Percentiles rank a stretch among this genome's conserved stretches.
These are phyloP conservation scores for Argyra leucocephala DNA, from an alignment of 2,888 invertebrate species.

Conservation along the genomic window DNA sequence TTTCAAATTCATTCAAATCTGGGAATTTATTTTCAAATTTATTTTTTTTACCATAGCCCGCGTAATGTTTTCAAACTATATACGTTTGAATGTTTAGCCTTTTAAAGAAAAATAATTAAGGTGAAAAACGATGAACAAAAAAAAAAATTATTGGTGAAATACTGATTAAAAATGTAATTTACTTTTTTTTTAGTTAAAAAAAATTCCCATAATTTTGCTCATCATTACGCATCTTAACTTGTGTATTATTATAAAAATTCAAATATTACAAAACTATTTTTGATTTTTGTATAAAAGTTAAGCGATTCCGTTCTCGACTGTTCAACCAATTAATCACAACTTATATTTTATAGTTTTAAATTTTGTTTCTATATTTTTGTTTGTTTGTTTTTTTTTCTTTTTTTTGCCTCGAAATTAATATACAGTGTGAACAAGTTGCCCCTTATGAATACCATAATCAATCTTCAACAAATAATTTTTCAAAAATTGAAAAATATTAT, in stretches of 20 bases:
- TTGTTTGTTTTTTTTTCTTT: not conserved
- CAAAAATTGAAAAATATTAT: not conserved
- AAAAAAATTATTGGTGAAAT: not conserved
- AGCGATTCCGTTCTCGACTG: not conserved
- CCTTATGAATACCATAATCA: not conserved
- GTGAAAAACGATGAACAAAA: no score
- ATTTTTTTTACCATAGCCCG: not conserved
- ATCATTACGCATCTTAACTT: not conserved
- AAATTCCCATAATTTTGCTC: not conserved
- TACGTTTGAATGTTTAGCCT: no score
- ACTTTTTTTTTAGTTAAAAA: not conserved
- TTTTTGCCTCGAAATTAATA: not conserved
- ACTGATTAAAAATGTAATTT: not conserved
- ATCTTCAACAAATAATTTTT: not conserved
- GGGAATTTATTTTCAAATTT: not conserved
- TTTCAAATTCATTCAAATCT: not conserved
- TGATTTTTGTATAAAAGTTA: not conserved
- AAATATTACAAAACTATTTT: not conserved
- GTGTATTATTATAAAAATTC: not conserved
- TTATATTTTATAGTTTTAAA: not conserved
- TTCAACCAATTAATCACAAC: not conserved
- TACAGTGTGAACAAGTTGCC: constrained; percentile 6
- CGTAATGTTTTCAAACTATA: no score
- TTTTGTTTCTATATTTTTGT: not conserved
- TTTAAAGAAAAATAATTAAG: no score